Conservation (phyloP, 2,113 vertebrate species). For the Takifugu bimaculatus region DNA sequence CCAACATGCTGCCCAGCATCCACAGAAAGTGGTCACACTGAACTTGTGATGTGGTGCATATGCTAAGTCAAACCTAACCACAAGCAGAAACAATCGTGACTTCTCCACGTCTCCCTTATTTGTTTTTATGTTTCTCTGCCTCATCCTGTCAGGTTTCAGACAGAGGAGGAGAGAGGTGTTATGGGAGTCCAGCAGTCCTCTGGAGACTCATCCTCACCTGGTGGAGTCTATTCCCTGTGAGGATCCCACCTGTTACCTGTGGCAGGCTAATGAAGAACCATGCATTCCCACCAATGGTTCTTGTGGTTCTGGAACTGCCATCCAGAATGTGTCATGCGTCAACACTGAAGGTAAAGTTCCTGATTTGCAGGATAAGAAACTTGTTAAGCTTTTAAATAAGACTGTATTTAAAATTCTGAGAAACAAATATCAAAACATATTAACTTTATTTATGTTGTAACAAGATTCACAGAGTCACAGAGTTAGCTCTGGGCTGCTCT, state of each 20-base stretch:
- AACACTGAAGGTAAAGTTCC: conserved; percentile 74
- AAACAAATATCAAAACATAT: neutral
- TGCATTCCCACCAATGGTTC: conserved; percentile 75
- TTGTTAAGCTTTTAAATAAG: neutral
- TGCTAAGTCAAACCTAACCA: neutral
- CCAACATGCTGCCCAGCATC: too few species aligned
- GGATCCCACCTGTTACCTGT: conserved; percentile 81
- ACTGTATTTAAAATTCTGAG: conserved; percentile 13
- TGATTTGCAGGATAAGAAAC: neutral
- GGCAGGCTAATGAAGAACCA: conserved; percentile 72
- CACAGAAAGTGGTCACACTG: too few species aligned
- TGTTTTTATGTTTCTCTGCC: neutral
- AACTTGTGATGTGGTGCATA: neutral
- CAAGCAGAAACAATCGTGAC: too few species aligned
- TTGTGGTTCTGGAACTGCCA: conserved; percentile 82
- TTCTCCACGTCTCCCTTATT: too few species aligned
- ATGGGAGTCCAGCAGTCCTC: conserved; percentile 65
- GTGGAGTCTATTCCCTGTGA: conserved; percentile 87
- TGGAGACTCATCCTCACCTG: conserved; percentile 80
- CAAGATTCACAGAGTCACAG: too few species aligned
- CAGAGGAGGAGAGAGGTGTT: conserved; percentile 80
- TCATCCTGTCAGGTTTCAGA: conserved; percentile 79
- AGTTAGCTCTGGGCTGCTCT: too few species aligned
- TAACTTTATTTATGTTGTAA: too few species aligned
- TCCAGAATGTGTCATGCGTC: conserved; percentile 77